Percentiles rank a stretch among this genome's conserved stretches.
Evolutionary conservation across 2,113 vertebrate species (phyloP).

Genomic region (Corydoras maculifer): DNA sequence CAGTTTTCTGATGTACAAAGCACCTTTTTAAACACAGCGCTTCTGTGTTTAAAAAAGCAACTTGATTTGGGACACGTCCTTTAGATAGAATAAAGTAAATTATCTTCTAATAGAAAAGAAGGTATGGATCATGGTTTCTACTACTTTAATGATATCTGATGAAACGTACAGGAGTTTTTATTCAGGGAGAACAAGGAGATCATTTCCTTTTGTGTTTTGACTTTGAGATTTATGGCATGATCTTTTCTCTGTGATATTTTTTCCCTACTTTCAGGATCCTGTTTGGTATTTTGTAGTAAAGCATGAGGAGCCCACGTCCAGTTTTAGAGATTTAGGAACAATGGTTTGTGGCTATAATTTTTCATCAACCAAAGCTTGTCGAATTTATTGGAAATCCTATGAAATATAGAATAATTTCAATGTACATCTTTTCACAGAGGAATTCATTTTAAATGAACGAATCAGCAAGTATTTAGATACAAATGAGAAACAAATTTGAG

Average conservation of each 20-base stretch:
- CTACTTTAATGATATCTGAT: slow-evolving; percentile 46
- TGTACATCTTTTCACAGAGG: too few species aligned
- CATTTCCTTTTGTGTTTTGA: slow-evolving; percentile 53
- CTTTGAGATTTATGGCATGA: slow-evolving; percentile 59
- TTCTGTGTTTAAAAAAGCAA: slow-evolving; percentile 45
- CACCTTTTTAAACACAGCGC: slow-evolving; percentile 62
- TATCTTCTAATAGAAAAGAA: slow-evolving; percentile 49
- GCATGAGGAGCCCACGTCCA: slow-evolving; percentile 53
- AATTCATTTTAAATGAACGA: too few species aligned
- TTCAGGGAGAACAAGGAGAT: slow-evolving; percentile 56
- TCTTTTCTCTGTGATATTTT: slow-evolving; percentile 59
- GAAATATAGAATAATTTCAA: too few species aligned
- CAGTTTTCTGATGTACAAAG: slow-evolving; percentile 35
- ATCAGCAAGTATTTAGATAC: too few species aligned
- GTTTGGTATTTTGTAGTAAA: slow-evolving; percentile 52
- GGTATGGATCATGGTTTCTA: slow-evolving; percentile 51
- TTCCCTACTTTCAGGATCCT: slow-evolving; percentile 48
- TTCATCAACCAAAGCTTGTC: background rate
- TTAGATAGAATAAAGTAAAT: slow-evolving; percentile 46
- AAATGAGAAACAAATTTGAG: too few species aligned
- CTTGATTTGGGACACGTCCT: slow-evolving; percentile 44
- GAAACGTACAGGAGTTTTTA: slow-evolving; percentile 36
- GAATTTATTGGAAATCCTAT: too few species aligned
- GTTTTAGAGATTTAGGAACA: slow-evolving; percentile 30
- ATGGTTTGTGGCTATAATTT: background rate